Base-by-base conservation (phyloP, 2,797 vertebrate species). In the Clarias pachynema region DNA sequence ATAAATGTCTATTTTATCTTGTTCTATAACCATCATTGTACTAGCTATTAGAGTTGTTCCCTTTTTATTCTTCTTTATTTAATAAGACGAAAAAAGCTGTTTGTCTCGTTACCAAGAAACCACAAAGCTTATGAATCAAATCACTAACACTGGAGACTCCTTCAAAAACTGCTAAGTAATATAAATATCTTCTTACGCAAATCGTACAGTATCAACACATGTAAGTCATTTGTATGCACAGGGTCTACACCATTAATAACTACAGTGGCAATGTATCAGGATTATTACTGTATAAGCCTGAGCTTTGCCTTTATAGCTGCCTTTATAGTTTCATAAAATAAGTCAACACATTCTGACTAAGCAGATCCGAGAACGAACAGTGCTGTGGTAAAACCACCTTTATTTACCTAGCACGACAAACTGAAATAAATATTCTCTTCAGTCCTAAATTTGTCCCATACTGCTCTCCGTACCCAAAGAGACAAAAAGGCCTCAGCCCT, bases 401-500 rank as follows among this genome's bases (percentile, higher is more conserved):
- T 29, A 5, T 74, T 74, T 53, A 8, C 15, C 29, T 31, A 5
- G 26, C 3, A 56, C 1, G 34, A 34, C 56, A 15, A 37, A 14
- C 75, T 40, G 10, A 34, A 34, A 78, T 44, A 59, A 12, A 22
- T 0, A 4, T 8, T 34, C 26, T n/a, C 31, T 79, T 16, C 22
- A 56, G 7, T 31, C 18, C 59, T 24, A 85, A 88, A 83, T 53
- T 66, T 78, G 70, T 84, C 86, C 79, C 74, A 26, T 74, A 31
- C 37, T 44, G 78, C 24, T 59, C 26, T 2, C 81, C 29, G 53
- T 83, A 77, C 57, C 65, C 69, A 49, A 44, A 65, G n/a, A 79
- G 40, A 89, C 82, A 87, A 89, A 49, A 86, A 84, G 81, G 57
- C 37, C 77, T 57, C 22, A 49, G 59, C n/a, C 44, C 44, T 83